phyloP scores from a whole-genome alignment of 2,113 vertebrate genomes.

The Daphoenositta chrysoptera region DNA sequence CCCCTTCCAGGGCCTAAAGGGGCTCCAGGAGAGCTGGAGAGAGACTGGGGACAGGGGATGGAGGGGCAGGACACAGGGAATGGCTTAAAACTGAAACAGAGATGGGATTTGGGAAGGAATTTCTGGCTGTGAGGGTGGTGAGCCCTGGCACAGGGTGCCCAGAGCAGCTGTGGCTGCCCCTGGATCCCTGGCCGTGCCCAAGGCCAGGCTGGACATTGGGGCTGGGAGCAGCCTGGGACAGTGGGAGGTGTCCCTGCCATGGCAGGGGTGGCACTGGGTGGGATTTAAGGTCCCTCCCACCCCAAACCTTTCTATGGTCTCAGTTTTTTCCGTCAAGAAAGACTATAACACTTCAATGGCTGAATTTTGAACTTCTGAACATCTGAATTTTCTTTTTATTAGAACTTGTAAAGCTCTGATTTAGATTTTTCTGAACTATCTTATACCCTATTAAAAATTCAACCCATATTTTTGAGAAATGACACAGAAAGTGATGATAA shows the following conservation, averaged over 20 bases:
- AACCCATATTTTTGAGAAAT: neutral
- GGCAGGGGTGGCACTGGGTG: neutral
- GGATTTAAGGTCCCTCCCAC: neutral
- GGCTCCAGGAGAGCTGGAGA: neutral
- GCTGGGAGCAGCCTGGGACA: neutral
- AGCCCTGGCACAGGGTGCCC: rapidly evolving
- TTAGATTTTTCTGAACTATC: neutral
- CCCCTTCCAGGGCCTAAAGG: neutral
- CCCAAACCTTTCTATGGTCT: neutral
- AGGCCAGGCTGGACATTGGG: neutral
- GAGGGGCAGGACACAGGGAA: neutral
- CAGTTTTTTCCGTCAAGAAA: neutral
- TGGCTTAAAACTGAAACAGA: neutral
- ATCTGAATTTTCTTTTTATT: neutral
- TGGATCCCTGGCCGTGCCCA: neutral
- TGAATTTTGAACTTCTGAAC: neutral
- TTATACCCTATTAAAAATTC: neutral
- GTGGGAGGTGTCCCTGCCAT: neutral
- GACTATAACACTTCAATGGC: neutral
- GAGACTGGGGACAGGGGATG: neutral
- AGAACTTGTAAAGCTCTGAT: neutral
- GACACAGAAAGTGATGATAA: neutral
- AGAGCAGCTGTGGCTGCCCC: neutral
- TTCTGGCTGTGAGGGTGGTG: rapidly evolving
- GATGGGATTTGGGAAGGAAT: neutral